Evolutionary conservation across 2,888 invertebrate genomes (phyloP).

Genomic region (Cryptocephalus primarius): DNA sequence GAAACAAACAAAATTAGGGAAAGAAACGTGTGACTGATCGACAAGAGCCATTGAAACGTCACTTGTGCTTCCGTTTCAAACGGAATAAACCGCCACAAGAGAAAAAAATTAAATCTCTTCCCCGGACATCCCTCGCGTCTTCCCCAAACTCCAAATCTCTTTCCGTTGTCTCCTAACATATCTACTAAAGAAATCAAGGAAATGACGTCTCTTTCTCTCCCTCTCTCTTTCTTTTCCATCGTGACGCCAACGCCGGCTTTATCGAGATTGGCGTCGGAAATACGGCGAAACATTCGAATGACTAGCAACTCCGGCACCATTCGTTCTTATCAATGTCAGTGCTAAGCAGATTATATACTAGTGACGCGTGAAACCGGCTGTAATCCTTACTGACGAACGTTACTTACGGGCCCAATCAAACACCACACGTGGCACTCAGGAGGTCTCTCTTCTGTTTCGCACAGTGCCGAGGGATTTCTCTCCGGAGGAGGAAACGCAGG

Average conservation of each 20-base stretch:
- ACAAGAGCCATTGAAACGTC: not conserved
- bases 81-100: not conserved
- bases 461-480: slow-evolving; percentile 18
- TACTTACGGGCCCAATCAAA: slow-evolving; percentile 37
- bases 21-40: no score
- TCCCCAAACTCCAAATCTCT: not conserved
- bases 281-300: slow-evolving; percentile 18
- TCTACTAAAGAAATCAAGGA: no score
- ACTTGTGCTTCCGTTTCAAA: not conserved
- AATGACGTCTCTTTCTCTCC: no score
- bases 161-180: not conserved
- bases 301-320: slow-evolving; percentile 36
- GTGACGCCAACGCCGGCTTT: slow-evolving; percentile 2
- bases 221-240: not conserved
- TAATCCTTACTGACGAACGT: slow-evolving; percentile 38
- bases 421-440: slow-evolving; percentile 32
- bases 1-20: no score
- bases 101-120: not conserved
- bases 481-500: no score
- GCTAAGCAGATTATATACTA: slow-evolving; percentile 47
- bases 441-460: slow-evolving; percentile 16
- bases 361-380: slow-evolving; percentile 42
- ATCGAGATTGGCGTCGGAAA: slow-evolving; percentile 3
- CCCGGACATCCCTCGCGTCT: not conserved
- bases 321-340: slow-evolving; percentile 50